phyloP scores from a whole-genome alignment of 2,113 vertebrate species.

The Plotosus lineatus region DNA sequence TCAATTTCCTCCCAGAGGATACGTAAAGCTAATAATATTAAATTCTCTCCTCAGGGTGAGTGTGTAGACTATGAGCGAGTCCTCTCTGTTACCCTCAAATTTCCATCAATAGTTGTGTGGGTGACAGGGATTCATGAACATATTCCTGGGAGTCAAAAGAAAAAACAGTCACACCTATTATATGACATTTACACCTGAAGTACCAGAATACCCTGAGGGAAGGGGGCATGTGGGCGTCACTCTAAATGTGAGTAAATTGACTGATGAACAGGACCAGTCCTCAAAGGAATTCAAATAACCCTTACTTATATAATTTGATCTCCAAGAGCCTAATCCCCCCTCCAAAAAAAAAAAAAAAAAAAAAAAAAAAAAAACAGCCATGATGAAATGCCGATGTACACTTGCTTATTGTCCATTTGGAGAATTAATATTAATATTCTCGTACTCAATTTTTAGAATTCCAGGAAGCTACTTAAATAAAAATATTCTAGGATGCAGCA shows the following conservation, averaged over 20 bases:
- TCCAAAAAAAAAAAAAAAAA: too few species aligned
- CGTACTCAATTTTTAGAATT: background rate
- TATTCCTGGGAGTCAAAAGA: background rate
- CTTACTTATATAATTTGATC: background rate
- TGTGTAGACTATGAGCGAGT: background rate
- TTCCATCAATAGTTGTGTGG: background rate
- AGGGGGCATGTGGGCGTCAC: conserved; percentile 50
- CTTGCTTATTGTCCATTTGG: background rate
- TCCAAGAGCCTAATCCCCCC: too few species aligned
- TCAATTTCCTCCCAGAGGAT: background rate
- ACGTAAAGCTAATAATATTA: background rate
- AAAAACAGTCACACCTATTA: conserved; percentile 63
- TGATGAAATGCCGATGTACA: background rate
- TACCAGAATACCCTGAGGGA: conserved; percentile 52
- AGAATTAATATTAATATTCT: background rate
- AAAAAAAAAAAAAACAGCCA: background rate
- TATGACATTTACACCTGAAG: conserved; percentile 65
- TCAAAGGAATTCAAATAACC: background rate
- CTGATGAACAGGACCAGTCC: background rate
- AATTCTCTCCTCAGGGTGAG: background rate
- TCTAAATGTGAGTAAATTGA: conserved; percentile 44
- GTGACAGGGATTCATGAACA: background rate
- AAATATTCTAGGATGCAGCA: background rate
- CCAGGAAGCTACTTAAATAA: background rate
- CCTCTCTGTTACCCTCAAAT: background rate